Evolutionary conservation across 2,113 vertebrate genomes (phyloP).

Genomic region (Xiphias gladius): DNA sequence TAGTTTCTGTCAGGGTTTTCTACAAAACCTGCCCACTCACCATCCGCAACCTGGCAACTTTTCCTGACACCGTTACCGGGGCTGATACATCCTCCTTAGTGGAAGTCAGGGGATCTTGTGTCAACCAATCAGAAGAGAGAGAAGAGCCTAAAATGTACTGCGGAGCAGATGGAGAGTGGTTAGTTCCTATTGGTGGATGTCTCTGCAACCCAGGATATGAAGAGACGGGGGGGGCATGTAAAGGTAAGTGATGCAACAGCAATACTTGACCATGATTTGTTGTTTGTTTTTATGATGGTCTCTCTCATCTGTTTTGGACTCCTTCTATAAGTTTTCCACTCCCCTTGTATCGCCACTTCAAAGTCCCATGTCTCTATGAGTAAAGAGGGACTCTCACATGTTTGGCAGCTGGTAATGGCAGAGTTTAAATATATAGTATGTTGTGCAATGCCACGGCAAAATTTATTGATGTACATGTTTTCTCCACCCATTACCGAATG

Average conservation of each 20-base stretch:
- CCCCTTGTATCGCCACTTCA: constrained; percentile 11
- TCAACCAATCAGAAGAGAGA: constrained; percentile 96
- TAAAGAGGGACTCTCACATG: neutral
- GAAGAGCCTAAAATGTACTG: constrained; percentile 99
- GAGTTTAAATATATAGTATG: neutral
- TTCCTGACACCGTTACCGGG: constrained; percentile 95
- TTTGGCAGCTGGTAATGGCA: neutral
- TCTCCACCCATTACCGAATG: neutral
- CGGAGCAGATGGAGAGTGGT: constrained; percentile 98
- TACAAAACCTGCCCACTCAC: constrained; percentile 97
- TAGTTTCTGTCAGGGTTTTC: constrained; percentile 97
- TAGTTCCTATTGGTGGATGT: constrained; percentile 99
- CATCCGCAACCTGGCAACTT: constrained; percentile 95
- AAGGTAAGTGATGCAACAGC: constrained; percentile 86
- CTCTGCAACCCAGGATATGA: constrained; percentile 94
- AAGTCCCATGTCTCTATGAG: constrained; percentile 3
- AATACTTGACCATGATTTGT: constrained; percentile 7
- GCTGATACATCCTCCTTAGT: constrained; percentile 96
- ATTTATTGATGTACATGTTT: neutral
- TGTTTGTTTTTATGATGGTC: constrained; percentile 5
- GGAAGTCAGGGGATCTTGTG: constrained; percentile 98
- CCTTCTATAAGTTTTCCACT: neutral
- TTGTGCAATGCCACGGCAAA: neutral
- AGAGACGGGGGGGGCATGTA: constrained; percentile 91
- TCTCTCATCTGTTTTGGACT: neutral